Evolutionary conservation across 2,888 invertebrate genomes (phyloP).

Genomic region (Cenopis cana): DNA sequence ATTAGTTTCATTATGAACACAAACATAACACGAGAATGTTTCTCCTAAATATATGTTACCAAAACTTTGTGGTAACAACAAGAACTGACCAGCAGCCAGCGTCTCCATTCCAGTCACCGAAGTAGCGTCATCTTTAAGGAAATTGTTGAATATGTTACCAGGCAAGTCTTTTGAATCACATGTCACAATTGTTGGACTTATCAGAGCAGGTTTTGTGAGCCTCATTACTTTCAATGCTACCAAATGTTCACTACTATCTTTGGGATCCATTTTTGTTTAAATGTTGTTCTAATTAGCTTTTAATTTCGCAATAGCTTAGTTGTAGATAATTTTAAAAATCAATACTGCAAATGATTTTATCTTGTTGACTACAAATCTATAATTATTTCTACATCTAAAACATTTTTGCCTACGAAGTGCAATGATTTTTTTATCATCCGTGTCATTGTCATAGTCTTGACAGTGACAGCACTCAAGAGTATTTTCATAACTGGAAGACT

Average conservation of each 20-base stretch:
- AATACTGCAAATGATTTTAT: not conserved
- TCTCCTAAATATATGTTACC: slow-evolving; percentile 99
- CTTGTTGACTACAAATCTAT: not conserved
- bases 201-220: slow-evolving; percentile 95
- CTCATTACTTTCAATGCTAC: slow-evolving; percentile 94
- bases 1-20: slow-evolving; percentile 97
- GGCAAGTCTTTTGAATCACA: slow-evolving; percentile 94
- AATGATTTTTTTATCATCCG: not conserved
- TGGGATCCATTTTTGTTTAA: slow-evolving; percentile 78
- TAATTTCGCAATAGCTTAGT: not conserved
- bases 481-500: not conserved
- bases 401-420: not conserved
- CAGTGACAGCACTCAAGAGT: slow-evolving; percentile 8
- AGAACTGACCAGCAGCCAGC: slow-evolving; percentile 93
- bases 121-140: slow-evolving; percentile 93
- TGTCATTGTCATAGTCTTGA: not conserved
- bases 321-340: not conserved
- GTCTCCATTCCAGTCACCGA: slow-evolving; percentile 92
- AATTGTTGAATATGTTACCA: slow-evolving; percentile 91
- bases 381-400: too few relatives aligned
- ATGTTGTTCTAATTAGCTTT: slow-evolving; percentile 35
- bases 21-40: slow-evolving; percentile 98
- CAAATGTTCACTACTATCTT: slow-evolving; percentile 86
- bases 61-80: slow-evolving; percentile 97
- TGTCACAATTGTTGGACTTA: slow-evolving; percentile 92